Base-by-base conservation (phyloP, 2,888 invertebrate genomes). In the Cartodere bifasciata region DNA sequence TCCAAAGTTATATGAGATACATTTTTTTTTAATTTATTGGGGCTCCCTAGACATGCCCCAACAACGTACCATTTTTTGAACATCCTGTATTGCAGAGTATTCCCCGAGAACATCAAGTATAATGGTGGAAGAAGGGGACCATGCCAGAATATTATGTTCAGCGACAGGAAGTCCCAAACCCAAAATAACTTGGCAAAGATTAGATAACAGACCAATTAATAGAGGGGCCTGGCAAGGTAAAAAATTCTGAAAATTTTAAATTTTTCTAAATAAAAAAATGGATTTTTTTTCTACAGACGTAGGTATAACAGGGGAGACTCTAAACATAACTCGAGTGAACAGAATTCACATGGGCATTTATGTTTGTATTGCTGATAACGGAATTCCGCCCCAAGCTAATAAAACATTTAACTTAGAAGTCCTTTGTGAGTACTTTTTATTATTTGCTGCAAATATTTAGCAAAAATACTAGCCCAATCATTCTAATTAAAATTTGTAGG, bases 401-500 rank as follows among this genome's bases (percentile, higher is more conserved):
- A 79, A 82, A 53, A 79, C 77, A 9, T 86, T 83, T 41, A 70
- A 73, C 32, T 71, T 92, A n/a, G 83, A 87, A 59, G 85, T 92
- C 5, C 81, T 86, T 50, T 92, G 92, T 91, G 61, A 82, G 85
- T 74, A 52, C 36, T 28, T 23, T 23, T 7, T n/a, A n/a, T n/a
- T n/a, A n/a, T n/a, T n/a, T n/a, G n/a, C n/a, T n/a, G n/a, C n/a
- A n/a, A n/a, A n/a, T n/a, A n/a, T n/a, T n/a, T n/a, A n/a, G n/a
- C n/a, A n/a, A n/a, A n/a, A n/a, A n/a, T n/a, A n/a, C n/a, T n/a
- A n/a, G n/a, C n/a, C n/a, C n/a, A n/a, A n/a, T n/a, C n/a, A n/a
- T n/a, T n/a, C n/a, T n/a, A n/a, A n/a, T n/a, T n/a, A n/a, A n/a
- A n/a, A n/a, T n/a, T n/a, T n/a, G n/a, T n/a, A n/a, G n/a, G n/a